Conservation (phyloP, 2,888 invertebrate species). For the Cetonia aurata region DNA sequence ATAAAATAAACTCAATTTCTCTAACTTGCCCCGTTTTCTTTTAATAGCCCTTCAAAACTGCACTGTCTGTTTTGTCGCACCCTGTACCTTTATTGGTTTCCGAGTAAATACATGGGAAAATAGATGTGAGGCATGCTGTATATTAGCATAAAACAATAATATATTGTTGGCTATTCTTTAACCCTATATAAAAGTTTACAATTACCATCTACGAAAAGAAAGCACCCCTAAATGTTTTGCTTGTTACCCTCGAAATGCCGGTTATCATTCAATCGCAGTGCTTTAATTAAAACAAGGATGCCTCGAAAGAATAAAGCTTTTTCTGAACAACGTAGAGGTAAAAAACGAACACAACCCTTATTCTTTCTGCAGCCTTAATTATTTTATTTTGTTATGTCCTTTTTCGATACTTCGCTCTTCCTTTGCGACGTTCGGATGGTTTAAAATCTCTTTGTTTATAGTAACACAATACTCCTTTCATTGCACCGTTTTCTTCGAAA, state of each 20-base stretch:
- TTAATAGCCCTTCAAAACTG: too few species aligned
- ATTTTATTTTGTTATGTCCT: constrained; percentile 7
- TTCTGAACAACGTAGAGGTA: background rate
- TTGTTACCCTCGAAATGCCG: background rate
- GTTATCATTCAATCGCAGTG: constrained; percentile 3
- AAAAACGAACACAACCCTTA: constrained; percentile 18
- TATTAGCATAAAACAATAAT: too few species aligned
- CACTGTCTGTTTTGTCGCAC: too few species aligned
- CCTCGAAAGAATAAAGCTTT: constrained; percentile 6
- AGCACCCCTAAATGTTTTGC: background rate
- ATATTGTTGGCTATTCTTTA: too few species aligned
- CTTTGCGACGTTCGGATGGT: constrained; percentile 4
- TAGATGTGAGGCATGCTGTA: too few species aligned
- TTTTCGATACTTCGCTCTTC: constrained; percentile 12
- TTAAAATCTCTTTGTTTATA: constrained; percentile 18
- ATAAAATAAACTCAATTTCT: too few species aligned
- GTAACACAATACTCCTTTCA: constrained; percentile 24
- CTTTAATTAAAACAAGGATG: constrained; percentile 29
- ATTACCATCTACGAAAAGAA: too few species aligned
- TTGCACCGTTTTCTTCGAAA: constrained; percentile 5
- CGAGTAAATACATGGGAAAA: too few species aligned
- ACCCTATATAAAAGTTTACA: too few species aligned
- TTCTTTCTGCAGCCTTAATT: constrained; percentile 10
- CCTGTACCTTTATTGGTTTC: too few species aligned
- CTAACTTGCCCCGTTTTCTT: too few species aligned